These are phyloP conservation scores for Sussaba pulchella DNA, from an alignment of 2,888 invertebrate genomes.

Conservation along the genomic window DNA sequence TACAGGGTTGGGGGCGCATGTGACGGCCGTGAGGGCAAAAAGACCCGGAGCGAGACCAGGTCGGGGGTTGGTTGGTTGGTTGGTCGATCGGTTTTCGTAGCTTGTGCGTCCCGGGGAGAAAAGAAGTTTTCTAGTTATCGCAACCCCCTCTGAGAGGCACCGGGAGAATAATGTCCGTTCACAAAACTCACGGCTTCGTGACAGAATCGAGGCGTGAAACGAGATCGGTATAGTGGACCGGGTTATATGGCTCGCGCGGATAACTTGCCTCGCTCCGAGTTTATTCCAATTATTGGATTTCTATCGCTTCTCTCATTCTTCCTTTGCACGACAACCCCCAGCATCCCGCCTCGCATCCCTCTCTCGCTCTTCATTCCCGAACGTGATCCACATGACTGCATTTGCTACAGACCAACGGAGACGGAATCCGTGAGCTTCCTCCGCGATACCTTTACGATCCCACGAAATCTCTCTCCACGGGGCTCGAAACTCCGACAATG, in stretches of 20 bases:
- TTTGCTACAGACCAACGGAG: background rate
- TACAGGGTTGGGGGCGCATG: constrained; percentile 51
- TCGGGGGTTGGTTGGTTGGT: constrained; percentile 61
- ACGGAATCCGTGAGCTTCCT: constrained; percentile 28
- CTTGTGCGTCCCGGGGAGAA: constrained; percentile 66
- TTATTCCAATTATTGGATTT: constrained; percentile 83
- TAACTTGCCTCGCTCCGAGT: constrained; percentile 71
- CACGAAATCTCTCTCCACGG: constrained; percentile 20
- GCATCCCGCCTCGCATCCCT: background rate
- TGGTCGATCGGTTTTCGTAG: constrained; percentile 51
- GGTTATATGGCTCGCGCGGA: constrained; percentile 67
- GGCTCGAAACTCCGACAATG: constrained; percentile 15
- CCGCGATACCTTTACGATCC: constrained; percentile 45
- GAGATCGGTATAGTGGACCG: constrained; percentile 77
- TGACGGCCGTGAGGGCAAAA: constrained; percentile 61
- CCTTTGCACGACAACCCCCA: too few relatives aligned
- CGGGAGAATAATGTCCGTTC: constrained; percentile 73
- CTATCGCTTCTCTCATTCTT: constrained; percentile 71
- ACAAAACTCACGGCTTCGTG: constrained; percentile 79
- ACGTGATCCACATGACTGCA: constrained; percentile 32
- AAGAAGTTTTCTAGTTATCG: constrained; percentile 84
- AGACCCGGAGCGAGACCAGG: constrained; percentile 66
- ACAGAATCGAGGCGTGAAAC: constrained; percentile 84
- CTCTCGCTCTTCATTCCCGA: constrained; percentile 8
- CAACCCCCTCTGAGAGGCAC: constrained; percentile 52